Conservation (phyloP, 2,113 vertebrate genomes). For the Phoenicopterus ruber region DNA sequence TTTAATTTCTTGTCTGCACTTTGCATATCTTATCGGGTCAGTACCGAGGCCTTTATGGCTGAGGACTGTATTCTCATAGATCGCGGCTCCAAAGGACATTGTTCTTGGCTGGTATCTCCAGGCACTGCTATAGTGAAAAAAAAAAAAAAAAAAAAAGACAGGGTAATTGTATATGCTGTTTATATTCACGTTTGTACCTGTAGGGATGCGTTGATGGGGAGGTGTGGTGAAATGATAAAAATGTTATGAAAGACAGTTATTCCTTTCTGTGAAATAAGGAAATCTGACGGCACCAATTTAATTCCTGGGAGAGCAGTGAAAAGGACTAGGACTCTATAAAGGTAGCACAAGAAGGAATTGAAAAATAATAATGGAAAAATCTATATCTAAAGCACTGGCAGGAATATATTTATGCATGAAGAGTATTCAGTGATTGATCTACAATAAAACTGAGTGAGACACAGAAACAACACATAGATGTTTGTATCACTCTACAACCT, state of each 20-base stretch:
- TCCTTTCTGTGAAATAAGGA: background rate
- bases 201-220: background rate
- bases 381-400: slow-evolving; percentile 3
- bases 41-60: background rate
- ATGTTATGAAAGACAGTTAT: background rate
- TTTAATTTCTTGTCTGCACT: background rate
- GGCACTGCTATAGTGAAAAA: background rate
- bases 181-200: background rate
- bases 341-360: background rate
- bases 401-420: slow-evolving; percentile 26
- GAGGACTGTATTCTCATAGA: background rate
- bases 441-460: slow-evolving; percentile 8
- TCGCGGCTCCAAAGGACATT: background rate
- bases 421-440: background rate
- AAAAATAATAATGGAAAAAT: slow-evolving; percentile 49
- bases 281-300: background rate
- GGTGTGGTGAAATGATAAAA: background rate
- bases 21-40: background rate
- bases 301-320: background rate
- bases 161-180: background rate
- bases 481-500: background rate
- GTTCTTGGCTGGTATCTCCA: background rate
- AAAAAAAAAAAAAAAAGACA: background rate
- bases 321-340: background rate
- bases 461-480: background rate